Evolutionary conservation across 2,113 vertebrate species (phyloP).

Genomic region (Ochotona curzoniae): DNA sequence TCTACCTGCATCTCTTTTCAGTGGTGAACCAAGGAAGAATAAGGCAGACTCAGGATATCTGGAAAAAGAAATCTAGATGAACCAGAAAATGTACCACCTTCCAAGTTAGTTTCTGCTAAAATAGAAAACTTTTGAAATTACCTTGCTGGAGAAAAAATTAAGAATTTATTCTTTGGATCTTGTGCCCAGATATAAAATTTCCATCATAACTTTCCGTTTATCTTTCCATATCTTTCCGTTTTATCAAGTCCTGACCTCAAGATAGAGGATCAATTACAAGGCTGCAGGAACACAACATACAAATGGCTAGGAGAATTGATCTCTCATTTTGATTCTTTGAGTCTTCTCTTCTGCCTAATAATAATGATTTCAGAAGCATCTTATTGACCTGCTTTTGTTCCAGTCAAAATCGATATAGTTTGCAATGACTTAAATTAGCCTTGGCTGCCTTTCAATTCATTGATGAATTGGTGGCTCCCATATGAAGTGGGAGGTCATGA

Average conservation of each 20-base stretch:
- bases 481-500: conserved; percentile 72
- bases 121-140: conserved; percentile 12
- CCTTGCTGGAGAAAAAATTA: neutral
- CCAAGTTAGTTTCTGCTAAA: neutral
- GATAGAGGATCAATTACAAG: conserved; percentile 71
- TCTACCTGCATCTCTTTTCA: neutral
- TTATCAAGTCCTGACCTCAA: conserved; percentile 63
- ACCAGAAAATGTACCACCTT: neutral
- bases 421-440: conserved; percentile 67
- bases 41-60: neutral
- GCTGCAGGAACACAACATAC: conserved; percentile 31
- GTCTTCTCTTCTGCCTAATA: conserved; percentile 55
- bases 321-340: conserved; percentile 75
- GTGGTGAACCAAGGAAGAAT: neutral
- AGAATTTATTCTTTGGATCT: conserved; percentile 43
- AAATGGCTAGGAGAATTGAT: conserved; percentile 73
- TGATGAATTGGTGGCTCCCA: neutral
- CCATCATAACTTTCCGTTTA: neutral
- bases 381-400: conserved; percentile 75
- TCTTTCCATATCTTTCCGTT: too few relatives aligned
- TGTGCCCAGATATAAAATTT: conserved; percentile 19
- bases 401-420: conserved; percentile 78
- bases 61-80: neutral
- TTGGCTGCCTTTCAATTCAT: conserved; percentile 68
- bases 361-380: conserved; percentile 69